Conservation (phyloP, 2,113 vertebrate species). For the Hyperoodon ampullatus region DNA sequence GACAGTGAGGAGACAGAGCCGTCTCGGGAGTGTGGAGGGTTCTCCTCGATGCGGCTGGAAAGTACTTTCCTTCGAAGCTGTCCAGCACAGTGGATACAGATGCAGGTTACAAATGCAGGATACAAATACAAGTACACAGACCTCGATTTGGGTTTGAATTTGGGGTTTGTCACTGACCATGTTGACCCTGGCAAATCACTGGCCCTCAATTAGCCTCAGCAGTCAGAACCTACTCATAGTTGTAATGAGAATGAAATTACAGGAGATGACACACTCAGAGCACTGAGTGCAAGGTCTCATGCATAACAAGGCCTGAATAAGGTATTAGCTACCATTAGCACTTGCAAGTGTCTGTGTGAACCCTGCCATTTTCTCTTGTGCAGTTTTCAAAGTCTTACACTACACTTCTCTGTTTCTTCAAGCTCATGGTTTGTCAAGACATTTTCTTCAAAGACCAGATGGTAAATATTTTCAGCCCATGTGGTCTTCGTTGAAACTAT, state of each 20-base stretch:
- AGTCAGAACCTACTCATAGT: not conserved
- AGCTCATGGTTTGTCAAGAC: not conserved
- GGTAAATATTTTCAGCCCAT: not conserved
- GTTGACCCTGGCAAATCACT: not conserved
- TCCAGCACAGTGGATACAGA: accelerated
- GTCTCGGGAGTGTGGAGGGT: no score
- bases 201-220: not conserved
- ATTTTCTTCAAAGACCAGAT: not conserved
- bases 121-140: not conserved
- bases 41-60: not conserved
- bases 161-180: not conserved
- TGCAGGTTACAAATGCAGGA: accelerated
- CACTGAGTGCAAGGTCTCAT: not conserved
- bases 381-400: not conserved
- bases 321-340: accelerated
- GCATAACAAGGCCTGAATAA: not conserved
- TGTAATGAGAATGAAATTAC: not conserved
- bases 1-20: not conserved
- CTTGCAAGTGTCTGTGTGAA: not conserved
- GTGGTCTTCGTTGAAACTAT: not conserved
- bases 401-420: not conserved
- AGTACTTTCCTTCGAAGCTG: not conserved
- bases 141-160: not conserved
- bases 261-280: no score
- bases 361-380: not conserved